Base-by-base conservation (phyloP, 1,140 invertebrate genomes). In the Caenorhabditis tropicalis region DNA sequence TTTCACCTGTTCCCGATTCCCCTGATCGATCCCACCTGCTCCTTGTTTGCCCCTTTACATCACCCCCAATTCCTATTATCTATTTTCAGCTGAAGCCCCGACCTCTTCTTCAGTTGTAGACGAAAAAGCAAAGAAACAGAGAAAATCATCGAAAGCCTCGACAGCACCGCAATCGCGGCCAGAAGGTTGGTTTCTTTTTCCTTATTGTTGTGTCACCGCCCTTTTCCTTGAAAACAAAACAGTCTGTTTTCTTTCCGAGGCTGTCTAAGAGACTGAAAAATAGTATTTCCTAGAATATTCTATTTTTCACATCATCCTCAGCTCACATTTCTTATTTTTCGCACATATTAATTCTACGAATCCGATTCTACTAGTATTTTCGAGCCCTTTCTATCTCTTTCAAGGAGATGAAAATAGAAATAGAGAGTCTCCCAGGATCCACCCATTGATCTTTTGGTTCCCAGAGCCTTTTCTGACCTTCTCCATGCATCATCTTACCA, bases 11-110 rank as follows among this genome's bases (percentile, higher is more conserved):
- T 16, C 58, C 7, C 9, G 12, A 33, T 33, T 36, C 19, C 29
- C 12, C 36, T 33, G 15, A 29, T 56, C 53, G 9, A 9, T 27
- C 9, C 53, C 49, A 51, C 49, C 49, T 51, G 49, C 49, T 51
- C 49, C 16, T n/a, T 51, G 12, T n/a, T 51, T 19, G 6, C 16
- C 6, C 49, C n/a, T n/a, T 36, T 7, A 36, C 10, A 15, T 33
- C 65, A 74, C 19, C 58, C 2, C 65, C 39, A 43, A 5, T 43
- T 43, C 24, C 24, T 43, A n/a, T 16, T 43, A 74, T 43, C 36
- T 24, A 74, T 74, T 74, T 74, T 74, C 65, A 74, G 65, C 65
- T 27, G 65, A 74, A 74, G 33, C 65, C 36, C 33, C 65, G n/a
- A 74, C 16, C n/a, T 43, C 65, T 46, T 46, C 36, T n/a, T 39